Base-by-base conservation (phyloP, 2,888 invertebrate species). In the Merodon equestris region DNA sequence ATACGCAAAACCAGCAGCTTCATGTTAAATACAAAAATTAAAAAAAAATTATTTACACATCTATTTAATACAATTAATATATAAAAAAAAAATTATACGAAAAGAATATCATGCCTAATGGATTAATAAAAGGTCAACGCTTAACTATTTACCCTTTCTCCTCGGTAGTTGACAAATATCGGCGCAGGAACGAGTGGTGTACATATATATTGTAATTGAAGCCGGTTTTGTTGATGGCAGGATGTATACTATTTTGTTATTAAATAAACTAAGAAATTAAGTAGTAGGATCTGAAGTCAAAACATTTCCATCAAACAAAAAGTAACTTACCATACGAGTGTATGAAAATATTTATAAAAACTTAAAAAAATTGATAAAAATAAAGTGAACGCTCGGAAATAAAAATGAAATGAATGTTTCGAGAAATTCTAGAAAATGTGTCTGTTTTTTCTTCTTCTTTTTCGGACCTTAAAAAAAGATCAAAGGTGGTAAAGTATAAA, bases 351-450 rank as follows among this genome's bases (percentile, higher is more conserved):
- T 79, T 79, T 79, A 79, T 79, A 79, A 79, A 79, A n/a, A n/a
- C n/a, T n/a, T n/a, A n/a, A n/a, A 68, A 44, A 45, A 47, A 14
- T 38, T 63, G 73, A 64, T 34, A 68, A 79, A 70, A 44, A 64
- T 48, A 60, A 67, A 42, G 34, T 66, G 64, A 64, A 79, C 68
- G 74, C 74, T 74, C 74, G 68, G 74, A 74, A 79, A 74, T 4
- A 79, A 79, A 79, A 70, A 50, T 68, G 68, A 70, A 79, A 79
- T 79, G 79, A 79, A 79, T 79, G 74, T 79, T 79, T 79, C 74
- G 74, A 54, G 27, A 73, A 79, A 79, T 57, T 50, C 34, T 40
- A 61, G 40, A 58, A 45, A 19, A 15, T n/a, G 14, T 40, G 0
- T n/a, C 9, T 9, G 3, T 40, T n/a, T 54, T 66, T 58, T 58